A percentile compares a stretch with the other conserved stretches of the same genome.
These are phyloP conservation scores for Tryphoninae sp. DNA, from an alignment of 2,888 invertebrate species.

Conservation along the genomic window DNA sequence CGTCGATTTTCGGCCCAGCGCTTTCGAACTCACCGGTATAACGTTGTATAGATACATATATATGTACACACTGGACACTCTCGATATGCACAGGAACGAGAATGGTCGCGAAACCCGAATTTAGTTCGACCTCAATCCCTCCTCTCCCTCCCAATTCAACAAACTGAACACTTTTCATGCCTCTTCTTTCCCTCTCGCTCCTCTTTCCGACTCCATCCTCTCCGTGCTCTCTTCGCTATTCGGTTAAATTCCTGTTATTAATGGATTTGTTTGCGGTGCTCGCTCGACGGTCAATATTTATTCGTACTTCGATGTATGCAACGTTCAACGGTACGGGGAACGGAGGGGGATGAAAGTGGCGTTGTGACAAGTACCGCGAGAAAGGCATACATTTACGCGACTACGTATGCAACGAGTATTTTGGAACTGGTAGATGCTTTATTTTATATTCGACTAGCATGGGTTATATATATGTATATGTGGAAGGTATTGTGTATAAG, in stretches of 20 bases:
- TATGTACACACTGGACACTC: not conserved
- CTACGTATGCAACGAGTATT: not conserved
- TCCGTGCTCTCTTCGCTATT: constrained; percentile 48
- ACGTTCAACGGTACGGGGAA: constrained; percentile 24
- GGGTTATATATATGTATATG: not conserved
- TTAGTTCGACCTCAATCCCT: constrained; percentile 44
- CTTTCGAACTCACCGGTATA: constrained; percentile 40
- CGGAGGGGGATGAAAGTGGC: constrained; percentile 57
- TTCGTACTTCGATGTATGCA: constrained; percentile 69
- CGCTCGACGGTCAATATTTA: constrained; percentile 77
- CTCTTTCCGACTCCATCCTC: constrained; percentile 32
- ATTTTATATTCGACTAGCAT: not conserved
- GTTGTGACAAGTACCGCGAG: constrained; percentile 67
- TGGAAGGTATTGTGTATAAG: not conserved
- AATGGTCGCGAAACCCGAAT: constrained; percentile 40
- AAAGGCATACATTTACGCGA: not conserved
- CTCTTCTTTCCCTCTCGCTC: not conserved
- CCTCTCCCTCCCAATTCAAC: too few species aligned
- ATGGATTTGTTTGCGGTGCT: constrained; percentile 78
- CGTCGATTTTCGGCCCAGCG: constrained; percentile 56
- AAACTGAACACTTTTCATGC: not conserved
- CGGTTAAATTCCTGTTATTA: constrained; percentile 77
- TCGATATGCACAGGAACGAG: constrained; percentile 36
- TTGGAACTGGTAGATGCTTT: not conserved
- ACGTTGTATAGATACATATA: constrained; percentile 9